phyloP scores from a whole-genome alignment of 92 coral and sea anemone species.

The Epizoanthus stellaris region DNA sequence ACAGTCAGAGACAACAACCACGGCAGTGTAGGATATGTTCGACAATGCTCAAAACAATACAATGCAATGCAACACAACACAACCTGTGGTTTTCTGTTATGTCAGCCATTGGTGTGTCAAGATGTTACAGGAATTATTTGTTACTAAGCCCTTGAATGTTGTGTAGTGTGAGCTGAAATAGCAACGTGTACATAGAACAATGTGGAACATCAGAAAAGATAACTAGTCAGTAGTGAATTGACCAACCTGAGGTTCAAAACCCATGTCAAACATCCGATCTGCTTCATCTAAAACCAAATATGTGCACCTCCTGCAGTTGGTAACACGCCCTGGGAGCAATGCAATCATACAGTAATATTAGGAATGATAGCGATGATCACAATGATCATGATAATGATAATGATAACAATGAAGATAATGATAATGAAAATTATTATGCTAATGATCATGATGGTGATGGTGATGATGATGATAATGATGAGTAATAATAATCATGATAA shows the following conservation, averaged over 20 bases:
- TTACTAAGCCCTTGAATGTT: too few species aligned
- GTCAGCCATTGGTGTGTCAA: not conserved
- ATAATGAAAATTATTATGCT: too few species aligned
- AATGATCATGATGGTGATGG: too few species aligned
- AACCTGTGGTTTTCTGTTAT: not conserved
- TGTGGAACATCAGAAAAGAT: not conserved
- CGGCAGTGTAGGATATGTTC: too few species aligned
- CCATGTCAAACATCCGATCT: conserved; percentile 99
- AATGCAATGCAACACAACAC: too few species aligned
- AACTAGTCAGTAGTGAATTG: not conserved
- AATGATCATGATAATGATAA: too few species aligned
- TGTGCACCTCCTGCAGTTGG: conserved; percentile 97
- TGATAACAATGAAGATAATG: too few species aligned
- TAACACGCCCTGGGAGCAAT: conserved; percentile 83
- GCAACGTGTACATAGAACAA: not conserved
- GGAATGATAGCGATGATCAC: not conserved
- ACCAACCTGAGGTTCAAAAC: conserved; percentile 97
- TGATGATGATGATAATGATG: too few species aligned
- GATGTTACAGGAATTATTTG: too few species aligned
- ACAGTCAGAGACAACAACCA: not conserved
- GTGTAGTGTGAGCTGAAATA: too few species aligned
- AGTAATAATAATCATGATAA: too few species aligned
- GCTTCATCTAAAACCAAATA: conserved; percentile 98
- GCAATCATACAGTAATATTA: not conserved
- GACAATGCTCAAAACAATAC: too few species aligned